Evolutionary conservation across 2,888 invertebrate species (phyloP).

Genomic region (Pachymerium ferrugineum): DNA sequence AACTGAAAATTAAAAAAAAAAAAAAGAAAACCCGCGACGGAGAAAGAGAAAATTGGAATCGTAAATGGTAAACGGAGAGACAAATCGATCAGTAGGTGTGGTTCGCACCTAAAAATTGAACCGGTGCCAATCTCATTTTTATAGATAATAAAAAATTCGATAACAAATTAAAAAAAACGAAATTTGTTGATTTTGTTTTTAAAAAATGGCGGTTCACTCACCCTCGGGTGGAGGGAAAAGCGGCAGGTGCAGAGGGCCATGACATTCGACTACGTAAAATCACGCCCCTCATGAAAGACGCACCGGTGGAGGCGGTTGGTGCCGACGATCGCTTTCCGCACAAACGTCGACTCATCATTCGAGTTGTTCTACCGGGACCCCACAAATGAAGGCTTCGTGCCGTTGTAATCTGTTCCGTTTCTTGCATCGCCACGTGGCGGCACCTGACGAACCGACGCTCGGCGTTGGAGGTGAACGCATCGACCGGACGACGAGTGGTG

Average conservation of each 20-base stretch:
- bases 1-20: too few relatives aligned
- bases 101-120: conserved; percentile 36
- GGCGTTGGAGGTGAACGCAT: background rate
- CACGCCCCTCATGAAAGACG: conserved; percentile 44
- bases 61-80: background rate
- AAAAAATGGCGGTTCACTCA: background rate
- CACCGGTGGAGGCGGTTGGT: conserved; percentile 31
- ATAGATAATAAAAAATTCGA: too few relatives aligned
- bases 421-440: conserved; percentile 14
- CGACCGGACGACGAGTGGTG: too few relatives aligned
- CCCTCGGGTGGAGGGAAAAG: conserved; percentile 36
- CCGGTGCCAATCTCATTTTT: too few relatives aligned
- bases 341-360: conserved; percentile 28
- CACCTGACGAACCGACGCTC: too few relatives aligned
- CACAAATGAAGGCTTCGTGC: conserved; percentile 33
- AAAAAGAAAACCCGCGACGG: background rate
- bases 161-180: conserved; percentile 30
- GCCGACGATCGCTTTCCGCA: conserved; percentile 36
- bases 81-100: conserved; percentile 12
- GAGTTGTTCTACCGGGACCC: conserved; percentile 33
- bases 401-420: background rate
- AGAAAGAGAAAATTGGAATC: background rate
- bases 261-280: conserved; percentile 64
- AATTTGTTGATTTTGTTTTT: too few relatives aligned
- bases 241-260: conserved; percentile 66